These are phyloP conservation scores for Hypanus sabinus DNA, from an alignment of 2,113 vertebrate genomes.

Conservation along the genomic window DNA sequence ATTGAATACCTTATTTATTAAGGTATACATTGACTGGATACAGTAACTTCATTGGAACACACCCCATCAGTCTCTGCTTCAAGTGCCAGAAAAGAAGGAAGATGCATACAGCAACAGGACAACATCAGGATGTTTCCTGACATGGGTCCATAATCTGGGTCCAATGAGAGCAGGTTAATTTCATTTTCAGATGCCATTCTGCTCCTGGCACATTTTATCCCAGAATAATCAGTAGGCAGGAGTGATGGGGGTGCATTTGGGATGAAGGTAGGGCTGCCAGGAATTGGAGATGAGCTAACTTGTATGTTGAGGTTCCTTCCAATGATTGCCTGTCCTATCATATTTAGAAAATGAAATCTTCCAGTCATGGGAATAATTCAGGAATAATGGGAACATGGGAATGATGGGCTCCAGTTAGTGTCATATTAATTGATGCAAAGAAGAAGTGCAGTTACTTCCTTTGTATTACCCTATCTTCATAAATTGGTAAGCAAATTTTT, in stretches of 20 bases:
- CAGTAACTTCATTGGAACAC: not conserved
- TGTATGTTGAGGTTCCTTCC: not conserved
- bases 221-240: too few species aligned
- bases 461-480: too few species aligned
- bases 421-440: too few species aligned
- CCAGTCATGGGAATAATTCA: not conserved
- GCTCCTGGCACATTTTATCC: not conserved
- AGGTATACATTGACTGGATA: not conserved
- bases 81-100: not conserved
- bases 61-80: not conserved
- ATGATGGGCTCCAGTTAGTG: too few species aligned
- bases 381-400: too few species aligned
- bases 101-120: not conserved
- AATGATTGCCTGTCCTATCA: not conserved
- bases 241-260: too few species aligned
- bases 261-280: too few species aligned
- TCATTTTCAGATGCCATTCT: not conserved
- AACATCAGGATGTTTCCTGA: not conserved
- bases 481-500: too few species aligned
- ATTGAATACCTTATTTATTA: not conserved
- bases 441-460: too few species aligned
- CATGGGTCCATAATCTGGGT: not conserved
- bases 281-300: not conserved
- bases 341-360: not conserved
- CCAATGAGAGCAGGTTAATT: not conserved